Base-by-base conservation (phyloP, 1,140 invertebrate species). In the Lanistes nyassanus region DNA sequence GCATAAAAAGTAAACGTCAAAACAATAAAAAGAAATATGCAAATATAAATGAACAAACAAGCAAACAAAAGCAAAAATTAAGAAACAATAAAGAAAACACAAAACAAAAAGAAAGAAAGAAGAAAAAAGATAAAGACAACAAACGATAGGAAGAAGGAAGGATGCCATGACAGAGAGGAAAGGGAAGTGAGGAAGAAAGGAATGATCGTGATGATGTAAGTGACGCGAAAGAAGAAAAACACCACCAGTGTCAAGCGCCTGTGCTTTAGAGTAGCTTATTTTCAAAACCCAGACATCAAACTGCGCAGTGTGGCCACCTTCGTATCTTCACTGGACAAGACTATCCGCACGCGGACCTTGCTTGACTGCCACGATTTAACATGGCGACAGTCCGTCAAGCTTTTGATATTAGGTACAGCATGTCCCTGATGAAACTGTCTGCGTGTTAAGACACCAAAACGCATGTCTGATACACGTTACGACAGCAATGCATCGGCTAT, bases 71-170 rank as follows among this genome's bases (percentile, higher is more conserved):
- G 58, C 42, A 75, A 5, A 75, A n/a, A 75, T 3, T 56, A 34
- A 68, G 51, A 31, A 4, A 64, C 37, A 74, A 4, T 66, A 64
- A 67, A 31, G 55, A 64, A 75, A 5, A 75, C 31, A 75, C 36
- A 75, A 64, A 75, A 29, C 51, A 39, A 75, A 64, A 67, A 13
- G 67, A 39, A 67, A 64, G 39, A 64, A 75, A 31, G 67, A 47
- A 67, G 47, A 75, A 2, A 67, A 47, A 67, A 64, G 53, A 26
- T 39, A 21, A 39, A 16, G 37, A 29, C 13, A 58, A 31, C 6
- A 58, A 34, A 21, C 6, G 7, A 60, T 34, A 53, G 47, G 31
- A 26, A 72, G 69, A 36, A 7, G 29, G 34, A 58, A 26, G 56
- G 51, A 72, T 29, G 56, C 19, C 6, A 51, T 47, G 68, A 70